Percentiles rank a stretch among this genome's conserved stretches.
phyloP scores from a whole-genome alignment of 2,113 vertebrate genomes.

The Microtus oregoni region DNA sequence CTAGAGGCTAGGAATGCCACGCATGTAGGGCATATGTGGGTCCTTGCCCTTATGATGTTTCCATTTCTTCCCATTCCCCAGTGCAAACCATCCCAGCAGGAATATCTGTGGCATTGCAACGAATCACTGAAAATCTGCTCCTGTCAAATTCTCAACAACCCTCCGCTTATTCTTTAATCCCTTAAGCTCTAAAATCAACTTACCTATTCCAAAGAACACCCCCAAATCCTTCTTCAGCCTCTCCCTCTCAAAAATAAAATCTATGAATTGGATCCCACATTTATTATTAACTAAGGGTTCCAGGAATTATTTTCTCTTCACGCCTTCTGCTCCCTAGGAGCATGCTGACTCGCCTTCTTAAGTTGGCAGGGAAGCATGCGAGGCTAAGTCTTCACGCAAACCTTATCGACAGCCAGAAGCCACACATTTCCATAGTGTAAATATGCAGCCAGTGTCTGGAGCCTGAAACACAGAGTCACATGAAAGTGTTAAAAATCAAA shows the following conservation, averaged over 20 bases:
- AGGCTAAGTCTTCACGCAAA: constrained; percentile 51
- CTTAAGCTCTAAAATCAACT: constrained; percentile 72
- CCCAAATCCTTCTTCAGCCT: constrained; percentile 63
- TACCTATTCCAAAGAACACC: constrained; percentile 64
- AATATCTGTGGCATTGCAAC: not conserved
- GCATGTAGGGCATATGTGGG: not conserved
- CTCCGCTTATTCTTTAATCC: constrained; percentile 68
- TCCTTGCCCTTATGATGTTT: not conserved
- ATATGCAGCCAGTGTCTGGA: not conserved
- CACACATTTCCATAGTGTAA: constrained; percentile 51
- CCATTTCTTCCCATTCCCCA: not conserved
- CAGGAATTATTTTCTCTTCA: constrained; percentile 65
- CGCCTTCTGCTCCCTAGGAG: not conserved
- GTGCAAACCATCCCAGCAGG: not conserved
- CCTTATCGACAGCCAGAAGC: constrained; percentile 54
- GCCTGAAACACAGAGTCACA: not conserved
- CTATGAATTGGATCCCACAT: constrained; percentile 58
- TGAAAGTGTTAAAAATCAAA: constrained; percentile 78
- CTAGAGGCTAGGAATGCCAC: not conserved
- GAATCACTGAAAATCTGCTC: constrained; percentile 34
- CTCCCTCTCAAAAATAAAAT: constrained; percentile 49
- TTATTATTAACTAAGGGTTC: constrained; percentile 57
- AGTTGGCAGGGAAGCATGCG: not conserved
- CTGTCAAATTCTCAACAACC: constrained; percentile 41
- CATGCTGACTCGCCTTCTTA: constrained; percentile 51